Percentiles rank a stretch among this genome's conserved stretches.
These are phyloP conservation scores for Sylvicapra grimmia DNA, from an alignment of 2,113 vertebrate genomes.

Conservation along the genomic window DNA sequence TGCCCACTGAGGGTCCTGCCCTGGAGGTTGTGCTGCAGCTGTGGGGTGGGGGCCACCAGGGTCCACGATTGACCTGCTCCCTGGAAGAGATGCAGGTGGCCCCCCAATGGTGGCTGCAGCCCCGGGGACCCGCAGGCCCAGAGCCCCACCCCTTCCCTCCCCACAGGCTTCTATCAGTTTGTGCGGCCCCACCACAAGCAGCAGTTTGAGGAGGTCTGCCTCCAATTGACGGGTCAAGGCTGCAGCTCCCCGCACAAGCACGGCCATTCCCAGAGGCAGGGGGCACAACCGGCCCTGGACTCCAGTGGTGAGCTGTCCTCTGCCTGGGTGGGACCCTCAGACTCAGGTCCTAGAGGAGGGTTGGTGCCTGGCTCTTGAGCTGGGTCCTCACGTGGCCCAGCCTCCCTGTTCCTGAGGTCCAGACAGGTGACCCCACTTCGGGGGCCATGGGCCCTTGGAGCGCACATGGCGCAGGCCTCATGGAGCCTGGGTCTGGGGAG, in stretches of 20 bases:
- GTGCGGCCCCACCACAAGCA: conserved; percentile 94
- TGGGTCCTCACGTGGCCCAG: not conserved
- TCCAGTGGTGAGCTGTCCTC: conserved; percentile 62
- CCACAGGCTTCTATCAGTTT: conserved; percentile 92
- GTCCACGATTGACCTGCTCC: not conserved
- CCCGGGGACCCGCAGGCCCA: accelerated
- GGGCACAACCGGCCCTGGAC: conserved; percentile 50
- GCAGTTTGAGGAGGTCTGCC: conserved; percentile 85
- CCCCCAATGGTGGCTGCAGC: not conserved
- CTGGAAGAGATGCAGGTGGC: not conserved
- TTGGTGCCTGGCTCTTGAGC: not conserved
- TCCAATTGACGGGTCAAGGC: conserved; percentile 81
- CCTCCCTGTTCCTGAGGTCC: too few relatives aligned
- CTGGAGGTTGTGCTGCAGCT: too few relatives aligned
- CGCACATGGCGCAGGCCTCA: not conserved
- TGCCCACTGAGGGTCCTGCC: not conserved
- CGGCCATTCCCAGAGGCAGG: conserved; percentile 75
- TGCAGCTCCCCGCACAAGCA: conserved; percentile 86
- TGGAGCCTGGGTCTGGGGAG: not conserved
- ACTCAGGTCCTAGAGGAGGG: not conserved
- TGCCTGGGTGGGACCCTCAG: accelerated
- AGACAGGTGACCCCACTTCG: not conserved
- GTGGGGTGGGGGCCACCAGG: not conserved
- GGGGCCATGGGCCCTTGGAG: not conserved
- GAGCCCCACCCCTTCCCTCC: not conserved